Percentiles rank a stretch among this genome's conserved stretches.
phyloP scores from a whole-genome alignment of 2,797 vertebrate genomes.

The Nasua narica region DNA sequence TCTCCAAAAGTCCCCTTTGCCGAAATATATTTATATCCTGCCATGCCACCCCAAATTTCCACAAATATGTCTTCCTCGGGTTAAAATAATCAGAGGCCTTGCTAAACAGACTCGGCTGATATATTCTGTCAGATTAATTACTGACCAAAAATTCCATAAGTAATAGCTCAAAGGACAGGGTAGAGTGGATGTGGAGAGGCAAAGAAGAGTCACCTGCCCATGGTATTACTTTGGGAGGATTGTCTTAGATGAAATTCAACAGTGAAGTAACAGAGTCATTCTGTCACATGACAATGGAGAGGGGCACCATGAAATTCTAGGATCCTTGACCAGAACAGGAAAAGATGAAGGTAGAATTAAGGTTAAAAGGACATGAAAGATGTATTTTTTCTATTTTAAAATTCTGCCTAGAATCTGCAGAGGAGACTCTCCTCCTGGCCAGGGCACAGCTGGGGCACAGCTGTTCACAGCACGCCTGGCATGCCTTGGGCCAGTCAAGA shows the following conservation, averaged over 20 bases:
- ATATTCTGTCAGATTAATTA: not conserved
- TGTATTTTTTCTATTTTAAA: constrained; percentile 23
- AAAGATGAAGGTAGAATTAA: not conserved
- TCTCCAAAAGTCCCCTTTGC: not conserved
- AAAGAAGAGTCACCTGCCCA: not conserved
- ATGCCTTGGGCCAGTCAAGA: not conserved
- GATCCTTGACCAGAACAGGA: not conserved
- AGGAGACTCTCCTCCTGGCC: not conserved
- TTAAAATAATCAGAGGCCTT: not conserved
- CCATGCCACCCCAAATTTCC: not conserved
- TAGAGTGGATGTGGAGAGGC: not conserved
- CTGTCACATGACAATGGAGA: not conserved
- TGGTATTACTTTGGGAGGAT: not conserved
- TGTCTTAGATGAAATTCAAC: not conserved
- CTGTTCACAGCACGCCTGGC: not conserved
- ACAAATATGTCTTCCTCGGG: not conserved
- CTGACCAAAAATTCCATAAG: not conserved
- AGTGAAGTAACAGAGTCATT: not conserved
- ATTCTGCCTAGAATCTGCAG: not conserved
- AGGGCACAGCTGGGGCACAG: not conserved
- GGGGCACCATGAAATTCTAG: not conserved
- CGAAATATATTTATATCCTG: not conserved
- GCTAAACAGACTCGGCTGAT: not conserved
- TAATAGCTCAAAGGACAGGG: not conserved
- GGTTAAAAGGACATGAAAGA: not conserved